A percentile compares a stretch with the other conserved stretches of the same genome.
Conservation (phyloP, 1,140 invertebrate species). For the Triops longicaudatus region DNA sequence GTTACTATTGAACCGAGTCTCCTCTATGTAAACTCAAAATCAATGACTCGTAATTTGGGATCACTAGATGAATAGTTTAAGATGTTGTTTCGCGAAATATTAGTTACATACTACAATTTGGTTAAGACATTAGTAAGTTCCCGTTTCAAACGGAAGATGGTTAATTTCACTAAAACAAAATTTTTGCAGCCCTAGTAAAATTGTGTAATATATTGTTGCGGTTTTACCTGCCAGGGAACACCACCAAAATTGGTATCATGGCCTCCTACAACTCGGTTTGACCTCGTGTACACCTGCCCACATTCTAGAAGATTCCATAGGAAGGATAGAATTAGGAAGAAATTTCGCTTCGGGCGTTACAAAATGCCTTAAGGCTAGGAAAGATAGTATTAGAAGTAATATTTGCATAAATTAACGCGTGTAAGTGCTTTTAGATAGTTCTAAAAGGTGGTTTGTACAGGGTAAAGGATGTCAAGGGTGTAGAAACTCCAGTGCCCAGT, state of each 20-base stretch:
- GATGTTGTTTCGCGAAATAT: no score
- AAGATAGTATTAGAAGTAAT: background rate
- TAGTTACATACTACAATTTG: constrained; percentile 29
- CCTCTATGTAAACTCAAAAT: no score
- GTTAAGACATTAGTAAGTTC: constrained; percentile 21
- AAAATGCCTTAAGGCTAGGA: background rate
- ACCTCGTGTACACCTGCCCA: constrained; percentile 72
- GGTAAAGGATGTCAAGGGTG: no score
- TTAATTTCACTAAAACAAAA: no score
- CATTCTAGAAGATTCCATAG: constrained; percentile 55
- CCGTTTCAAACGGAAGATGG: no score
- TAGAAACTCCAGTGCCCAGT: no score
- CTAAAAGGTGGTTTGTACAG: no score
- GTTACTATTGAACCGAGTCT: no score
- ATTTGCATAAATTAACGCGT: background rate
- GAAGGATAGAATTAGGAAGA: background rate
- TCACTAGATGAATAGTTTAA: no score
- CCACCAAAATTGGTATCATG: constrained; percentile 79
- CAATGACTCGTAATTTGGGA: no score
- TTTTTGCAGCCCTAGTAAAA: no score
- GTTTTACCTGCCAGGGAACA: constrained; percentile 78
- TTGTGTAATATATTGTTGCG: background rate
- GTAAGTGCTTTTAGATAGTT: background rate
- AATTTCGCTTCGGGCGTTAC: background rate
- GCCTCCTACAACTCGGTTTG: constrained; percentile 85